Conservation (phyloP, 2,113 vertebrate genomes). For the Lampris megalopsis region DNA sequence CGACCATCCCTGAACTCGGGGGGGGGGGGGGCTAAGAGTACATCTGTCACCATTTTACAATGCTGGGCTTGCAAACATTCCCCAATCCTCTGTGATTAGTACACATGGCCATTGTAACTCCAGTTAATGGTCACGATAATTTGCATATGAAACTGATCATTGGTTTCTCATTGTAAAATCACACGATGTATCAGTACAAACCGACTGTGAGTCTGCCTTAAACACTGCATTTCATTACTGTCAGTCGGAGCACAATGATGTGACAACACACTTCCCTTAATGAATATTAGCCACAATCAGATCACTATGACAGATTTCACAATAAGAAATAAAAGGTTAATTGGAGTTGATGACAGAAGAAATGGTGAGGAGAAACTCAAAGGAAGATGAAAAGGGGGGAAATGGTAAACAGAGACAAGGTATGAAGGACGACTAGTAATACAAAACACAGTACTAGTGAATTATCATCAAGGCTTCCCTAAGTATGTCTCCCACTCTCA, state of each 20-base stretch:
- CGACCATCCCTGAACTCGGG: too few relatives aligned
- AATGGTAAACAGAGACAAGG: constrained; percentile 12
- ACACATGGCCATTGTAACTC: too few relatives aligned
- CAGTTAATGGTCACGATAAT: too few relatives aligned
- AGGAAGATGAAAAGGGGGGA: constrained; percentile 25
- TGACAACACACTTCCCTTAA: neutral
- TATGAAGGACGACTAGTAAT: neutral
- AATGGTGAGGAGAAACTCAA: neutral
- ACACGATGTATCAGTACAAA: too few relatives aligned
- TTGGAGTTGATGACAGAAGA: constrained; percentile 14
- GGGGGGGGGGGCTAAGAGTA: too few relatives aligned
- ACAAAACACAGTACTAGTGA: constrained; percentile 72
- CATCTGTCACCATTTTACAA: too few relatives aligned
- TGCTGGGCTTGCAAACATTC: too few relatives aligned
- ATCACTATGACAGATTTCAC: neutral
- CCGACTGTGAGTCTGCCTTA: too few relatives aligned
- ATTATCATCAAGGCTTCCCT: constrained; percentile 59
- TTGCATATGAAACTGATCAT: too few relatives aligned
- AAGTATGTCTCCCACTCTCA: constrained; percentile 70
- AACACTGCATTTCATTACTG: neutral
- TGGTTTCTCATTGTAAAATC: too few relatives aligned
- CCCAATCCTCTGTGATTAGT: too few relatives aligned
- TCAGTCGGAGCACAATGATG: neutral
- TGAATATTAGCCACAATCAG: constrained; percentile 22
- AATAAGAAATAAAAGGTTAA: constrained; percentile 7